Evolutionary conservation across 2,113 vertebrate species (phyloP), one percentile per base, ranked within the genome.

Genomic region (Castor canadensis): DNA sequence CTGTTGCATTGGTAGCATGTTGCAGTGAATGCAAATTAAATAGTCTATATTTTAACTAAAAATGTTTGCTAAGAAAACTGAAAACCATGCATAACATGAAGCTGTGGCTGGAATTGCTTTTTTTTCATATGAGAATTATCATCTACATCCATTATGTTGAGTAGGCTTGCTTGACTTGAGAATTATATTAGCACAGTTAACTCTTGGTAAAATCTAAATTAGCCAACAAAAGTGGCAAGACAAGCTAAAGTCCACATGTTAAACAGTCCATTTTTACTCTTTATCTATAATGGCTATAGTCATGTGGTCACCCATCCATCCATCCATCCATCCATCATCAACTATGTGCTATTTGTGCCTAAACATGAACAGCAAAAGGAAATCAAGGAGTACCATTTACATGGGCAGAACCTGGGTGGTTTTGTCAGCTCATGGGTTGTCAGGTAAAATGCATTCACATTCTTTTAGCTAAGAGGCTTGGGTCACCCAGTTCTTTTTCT

Each of bases 1-100:
- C 79, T 96, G 45, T 91, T 94, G 72, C 69, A 60, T 20, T 52
- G 40, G 85, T 56, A 82, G 30, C n/a, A 40, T 86, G 88, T 85
- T 80, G 73, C 47, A 58, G 8, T 76, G 67, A 92, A 69, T 75
- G 19, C 35, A 58, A 93, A 69, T 52, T 92, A 96, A 87, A 12
- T 13, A 89, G 43, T 35, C 13, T 11, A 45, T 49, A 89, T 89
- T 97, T 87, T 64, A 87, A 76, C n/a, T 30, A 40, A 83, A 84
- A 86, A 83, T 26, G 66, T 71, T 49, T 97, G 64, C 43, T 84
- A 72, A 47, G n/a, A 87, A 94, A 52, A 52, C 47, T 93, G 26
- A 49, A 92, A 96, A 83, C 43, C n/a, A 35, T 30, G 43, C 15
- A 6, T 75, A 69, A 28, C 45, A 26, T 40, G 47, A 90, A 76